Percentiles rank a stretch among this genome's conserved stretches.
These are phyloP conservation scores for Mirounga angustirostris DNA, from an alignment of 2,113 vertebrate species.

Conservation along the genomic window DNA sequence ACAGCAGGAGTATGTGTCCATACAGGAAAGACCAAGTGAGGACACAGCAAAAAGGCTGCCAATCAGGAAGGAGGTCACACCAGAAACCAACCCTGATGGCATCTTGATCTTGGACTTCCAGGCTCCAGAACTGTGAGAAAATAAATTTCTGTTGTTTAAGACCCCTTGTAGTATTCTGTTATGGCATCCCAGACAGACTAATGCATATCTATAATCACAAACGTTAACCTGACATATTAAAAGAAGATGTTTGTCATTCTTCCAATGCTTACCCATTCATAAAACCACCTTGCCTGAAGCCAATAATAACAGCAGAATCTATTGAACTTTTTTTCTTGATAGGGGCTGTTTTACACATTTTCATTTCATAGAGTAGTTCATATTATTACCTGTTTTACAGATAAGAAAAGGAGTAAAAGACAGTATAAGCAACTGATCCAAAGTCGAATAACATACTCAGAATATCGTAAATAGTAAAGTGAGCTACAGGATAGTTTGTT, in stretches of 20 bases:
- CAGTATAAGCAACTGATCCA: background rate
- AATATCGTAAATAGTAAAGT: background rate
- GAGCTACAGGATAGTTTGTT: background rate
- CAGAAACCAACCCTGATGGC: fast-evolving
- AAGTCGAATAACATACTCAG: background rate
- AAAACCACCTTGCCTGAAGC: background rate
- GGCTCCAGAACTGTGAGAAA: background rate
- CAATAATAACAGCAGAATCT: background rate
- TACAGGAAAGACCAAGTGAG: background rate
- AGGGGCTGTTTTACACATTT: background rate
- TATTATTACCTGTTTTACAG: background rate
- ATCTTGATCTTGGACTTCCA: background rate
- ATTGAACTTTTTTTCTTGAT: background rate
- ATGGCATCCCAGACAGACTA: background rate
- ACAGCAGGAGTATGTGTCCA: fast-evolving
- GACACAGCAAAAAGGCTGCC: fast-evolving
- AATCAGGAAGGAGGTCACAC: background rate
- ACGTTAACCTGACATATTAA: background rate
- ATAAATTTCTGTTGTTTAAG: background rate
- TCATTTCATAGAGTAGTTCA: slow-evolving; percentile 9
- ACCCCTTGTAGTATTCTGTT: background rate
- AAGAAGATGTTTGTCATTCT: background rate
- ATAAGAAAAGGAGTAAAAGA: background rate
- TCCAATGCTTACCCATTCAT: background rate
- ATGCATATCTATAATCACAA: background rate